A percentile compares a stretch with the other conserved stretches of the same genome.
phyloP scores from a whole-genome alignment of 2,888 invertebrate genomes.

The Thera britannica region DNA sequence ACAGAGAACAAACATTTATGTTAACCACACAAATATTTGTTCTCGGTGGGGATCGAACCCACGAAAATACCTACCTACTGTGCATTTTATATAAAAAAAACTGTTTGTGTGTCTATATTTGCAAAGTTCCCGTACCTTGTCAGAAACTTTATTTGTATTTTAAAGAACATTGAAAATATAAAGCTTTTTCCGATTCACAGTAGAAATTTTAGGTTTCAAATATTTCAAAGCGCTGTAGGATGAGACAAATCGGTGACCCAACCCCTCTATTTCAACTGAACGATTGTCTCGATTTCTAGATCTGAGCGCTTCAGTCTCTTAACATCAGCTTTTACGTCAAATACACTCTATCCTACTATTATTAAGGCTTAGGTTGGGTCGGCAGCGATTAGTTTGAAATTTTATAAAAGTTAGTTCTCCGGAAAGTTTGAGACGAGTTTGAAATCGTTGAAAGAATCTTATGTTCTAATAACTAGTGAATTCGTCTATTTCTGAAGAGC shows the following conservation, averaged over 20 bases:
- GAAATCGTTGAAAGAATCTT: no score
- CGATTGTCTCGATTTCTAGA: conserved; percentile 2
- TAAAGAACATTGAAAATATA: no score
- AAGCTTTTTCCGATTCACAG: background rate
- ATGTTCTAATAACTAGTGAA: no score
- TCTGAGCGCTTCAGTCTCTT: background rate
- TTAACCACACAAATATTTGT: no score
- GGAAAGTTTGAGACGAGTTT: no score
- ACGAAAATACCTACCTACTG: no score
- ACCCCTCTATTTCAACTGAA: background rate
- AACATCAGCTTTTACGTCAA: background rate
- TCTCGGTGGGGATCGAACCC: no score
- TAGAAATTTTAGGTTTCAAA: background rate
- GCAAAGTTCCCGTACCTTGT: no score
- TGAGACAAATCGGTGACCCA: conserved; percentile 2
- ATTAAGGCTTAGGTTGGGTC: background rate
- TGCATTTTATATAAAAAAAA: no score
- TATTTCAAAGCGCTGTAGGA: background rate
- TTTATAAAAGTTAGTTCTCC: background rate
- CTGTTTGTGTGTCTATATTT: no score
- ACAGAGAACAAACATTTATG: no score
- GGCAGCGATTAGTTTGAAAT: background rate
- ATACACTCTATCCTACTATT: background rate
- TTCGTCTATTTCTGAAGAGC: background rate
- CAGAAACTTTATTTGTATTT: no score